Percentiles rank a stretch among this genome's conserved stretches.
Conservation (phyloP, 2,888 invertebrate genomes). For the Bellardia bayeri region DNA sequence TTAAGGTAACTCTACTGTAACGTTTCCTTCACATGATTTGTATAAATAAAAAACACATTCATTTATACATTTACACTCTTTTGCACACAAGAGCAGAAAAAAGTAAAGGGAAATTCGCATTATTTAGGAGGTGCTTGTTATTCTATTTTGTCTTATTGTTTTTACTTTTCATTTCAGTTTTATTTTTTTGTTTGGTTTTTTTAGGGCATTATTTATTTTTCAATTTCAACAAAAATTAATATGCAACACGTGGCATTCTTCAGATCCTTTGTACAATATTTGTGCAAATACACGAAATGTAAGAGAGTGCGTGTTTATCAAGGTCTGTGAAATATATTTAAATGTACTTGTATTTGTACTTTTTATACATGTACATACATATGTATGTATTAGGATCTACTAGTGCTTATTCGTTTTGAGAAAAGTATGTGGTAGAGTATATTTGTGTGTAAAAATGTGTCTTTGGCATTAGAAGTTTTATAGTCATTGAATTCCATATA, state of each 20-base stretch:
- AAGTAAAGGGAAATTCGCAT: slow-evolving; percentile 12
- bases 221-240: slow-evolving; percentile 59
- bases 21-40: neutral
- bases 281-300: slow-evolving; percentile 32
- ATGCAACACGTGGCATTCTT: slow-evolving; percentile 66
- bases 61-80: neutral
- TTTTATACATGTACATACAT: neutral
- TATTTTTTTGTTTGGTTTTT: slow-evolving; percentile 15
- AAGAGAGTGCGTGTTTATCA: slow-evolving; percentile 7
- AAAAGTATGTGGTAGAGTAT: neutral
- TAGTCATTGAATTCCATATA: slow-evolving; percentile 55
- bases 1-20: neutral
- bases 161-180: slow-evolving; percentile 11
- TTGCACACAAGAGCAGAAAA: neutral
- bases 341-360: neutral
- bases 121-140: slow-evolving; percentile 24
- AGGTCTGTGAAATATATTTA: neutral
- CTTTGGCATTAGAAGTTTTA: slow-evolving; percentile 29
- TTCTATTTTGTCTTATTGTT: neutral
- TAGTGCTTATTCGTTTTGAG: neutral
- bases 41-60: neutral
- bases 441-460: neutral
- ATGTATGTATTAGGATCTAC: neutral
- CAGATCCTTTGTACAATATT: slow-evolving; percentile 47
- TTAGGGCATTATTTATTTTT: slow-evolving; percentile 50